Conservation (phyloP, 2,888 invertebrate genomes). For the Acrobasis repandana region DNA sequence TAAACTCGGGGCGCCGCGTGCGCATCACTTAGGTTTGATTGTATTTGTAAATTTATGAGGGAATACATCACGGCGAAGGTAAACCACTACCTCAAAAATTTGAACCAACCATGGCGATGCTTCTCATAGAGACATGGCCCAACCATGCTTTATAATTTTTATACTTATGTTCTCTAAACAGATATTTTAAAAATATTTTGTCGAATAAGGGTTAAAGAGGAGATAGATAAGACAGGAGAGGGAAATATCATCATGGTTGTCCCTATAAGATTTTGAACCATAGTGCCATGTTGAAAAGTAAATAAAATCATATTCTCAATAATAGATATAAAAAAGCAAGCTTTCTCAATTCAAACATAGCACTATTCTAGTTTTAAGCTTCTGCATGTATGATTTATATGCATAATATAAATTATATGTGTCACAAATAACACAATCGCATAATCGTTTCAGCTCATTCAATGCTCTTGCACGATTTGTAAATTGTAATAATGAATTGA, state of each 20-base stretch:
- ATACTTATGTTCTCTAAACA: conserved; percentile 25
- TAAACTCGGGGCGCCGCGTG: conserved; percentile 81
- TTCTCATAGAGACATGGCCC: conserved; percentile 30
- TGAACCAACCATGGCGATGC: conserved; percentile 64
- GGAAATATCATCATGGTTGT: conserved; percentile 63
- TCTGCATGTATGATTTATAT: conserved; percentile 65
- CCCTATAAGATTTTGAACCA: conserved; percentile 41
- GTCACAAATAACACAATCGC: conserved; percentile 32
- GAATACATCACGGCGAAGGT: conserved; percentile 78
- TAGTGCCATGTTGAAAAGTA: conserved; percentile 59
- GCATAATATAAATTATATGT: conserved; percentile 55
- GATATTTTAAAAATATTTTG: background rate
- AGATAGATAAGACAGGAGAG: conserved; percentile 14
- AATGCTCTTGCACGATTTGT: conserved; percentile 63
- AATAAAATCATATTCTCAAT: background rate
- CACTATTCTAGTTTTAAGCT: conserved; percentile 57
- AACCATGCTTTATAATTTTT: background rate
- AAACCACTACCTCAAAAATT: conserved; percentile 77
- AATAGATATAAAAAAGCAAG: background rate
- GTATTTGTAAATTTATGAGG: conserved; percentile 80
- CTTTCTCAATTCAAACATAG: conserved; percentile 45
- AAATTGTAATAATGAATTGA: conserved; percentile 1
- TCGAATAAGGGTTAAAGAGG: too few relatives aligned
- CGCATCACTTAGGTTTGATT: conserved; percentile 82
- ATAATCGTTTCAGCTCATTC: conserved; percentile 43